A percentile compares a stretch with the other conserved stretches of the same genome.
These are phyloP conservation scores for Drosophila seguyi DNA, from an alignment of 1,140 invertebrate species.

Conservation along the genomic window DNA sequence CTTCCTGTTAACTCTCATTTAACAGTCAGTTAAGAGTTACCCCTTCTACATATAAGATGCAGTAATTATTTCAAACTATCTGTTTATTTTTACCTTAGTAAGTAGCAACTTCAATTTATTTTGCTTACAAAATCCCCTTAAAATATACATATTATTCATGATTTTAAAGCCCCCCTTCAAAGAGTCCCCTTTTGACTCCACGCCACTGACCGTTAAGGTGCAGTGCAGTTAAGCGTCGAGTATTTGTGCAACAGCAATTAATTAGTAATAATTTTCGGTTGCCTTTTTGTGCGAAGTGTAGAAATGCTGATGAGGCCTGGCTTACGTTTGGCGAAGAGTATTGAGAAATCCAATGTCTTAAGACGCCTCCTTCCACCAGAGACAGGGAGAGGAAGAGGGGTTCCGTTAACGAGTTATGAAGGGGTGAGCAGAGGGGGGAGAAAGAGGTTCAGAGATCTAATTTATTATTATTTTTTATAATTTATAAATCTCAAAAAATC, in stretches of 20 bases:
- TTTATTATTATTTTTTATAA: background rate
- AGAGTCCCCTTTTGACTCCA: background rate
- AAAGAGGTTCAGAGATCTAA: background rate
- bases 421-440: too few relatives aligned
- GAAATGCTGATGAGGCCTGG: constrained; percentile 45
- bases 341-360: constrained; percentile 7
- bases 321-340: constrained; percentile 11
- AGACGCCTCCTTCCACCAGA: background rate
- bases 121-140: background rate
- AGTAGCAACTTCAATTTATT: background rate
- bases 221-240: constrained; percentile 11
- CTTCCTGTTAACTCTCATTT: background rate
- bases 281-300: constrained; percentile 43
- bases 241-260: constrained; percentile 74
- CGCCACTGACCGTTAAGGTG: constrained; percentile 1
- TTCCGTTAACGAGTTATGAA: background rate
- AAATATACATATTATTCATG: background rate
- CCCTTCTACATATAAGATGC: too few relatives aligned
- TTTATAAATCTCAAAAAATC: background rate
- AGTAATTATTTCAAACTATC: background rate
- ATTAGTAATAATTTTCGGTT: constrained; percentile 62
- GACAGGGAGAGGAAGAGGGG: background rate
- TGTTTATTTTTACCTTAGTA: too few relatives aligned
- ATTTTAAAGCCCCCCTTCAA: background rate
- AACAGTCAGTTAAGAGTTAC: background rate